Evolutionary conservation across 2,113 vertebrate species (phyloP), one percentile per base, ranked within the genome.

Genomic region (Myxocyprinus asiaticus): DNA sequence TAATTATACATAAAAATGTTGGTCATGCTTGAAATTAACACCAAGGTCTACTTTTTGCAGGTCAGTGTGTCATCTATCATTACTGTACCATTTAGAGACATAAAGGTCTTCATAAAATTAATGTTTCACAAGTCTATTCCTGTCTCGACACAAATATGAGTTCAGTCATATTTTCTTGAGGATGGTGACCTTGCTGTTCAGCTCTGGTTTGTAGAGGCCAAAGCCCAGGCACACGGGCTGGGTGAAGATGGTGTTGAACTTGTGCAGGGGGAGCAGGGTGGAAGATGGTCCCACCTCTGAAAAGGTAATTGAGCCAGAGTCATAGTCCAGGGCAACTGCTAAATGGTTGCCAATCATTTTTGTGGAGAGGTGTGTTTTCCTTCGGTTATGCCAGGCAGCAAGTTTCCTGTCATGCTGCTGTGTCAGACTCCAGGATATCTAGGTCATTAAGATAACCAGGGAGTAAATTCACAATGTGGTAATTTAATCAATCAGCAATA

Each of bases 361-460:
- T 76, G 82, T 4, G 0, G 75, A 11, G 68, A 93, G 89, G 5
- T 88, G 90, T 14, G 85, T 91, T 85, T 91, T 92, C 82, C 83
- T 87, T 81, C 85, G 86, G 85, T 91, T 89, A 84, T 93, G 91
- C 92, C 92, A 93, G 61, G 88, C 91, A 0, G 90, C 87, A 4
- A 93, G 81, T 85, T 90, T 92, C 76, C 82, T 86, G 85, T 91
- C 89, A 0, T 88, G 90, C 70, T 92, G 91, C 81, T 90, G 91
- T 4, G 90, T 92, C 81, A 93, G 63, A 62, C 91, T 92, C 91
- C 92, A 92, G 0, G 91, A 92, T 15, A 91, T 76, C 91, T 92
- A 79, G 90, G 76, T 1, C 0, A 50, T 75, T 67, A 14, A 64
- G 8, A 51, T 4, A 69, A 70, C 22, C 22, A 33, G 22, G 3